Conservation (phyloP, 2,888 invertebrate species). For the Erpobdella octoculata region DNA sequence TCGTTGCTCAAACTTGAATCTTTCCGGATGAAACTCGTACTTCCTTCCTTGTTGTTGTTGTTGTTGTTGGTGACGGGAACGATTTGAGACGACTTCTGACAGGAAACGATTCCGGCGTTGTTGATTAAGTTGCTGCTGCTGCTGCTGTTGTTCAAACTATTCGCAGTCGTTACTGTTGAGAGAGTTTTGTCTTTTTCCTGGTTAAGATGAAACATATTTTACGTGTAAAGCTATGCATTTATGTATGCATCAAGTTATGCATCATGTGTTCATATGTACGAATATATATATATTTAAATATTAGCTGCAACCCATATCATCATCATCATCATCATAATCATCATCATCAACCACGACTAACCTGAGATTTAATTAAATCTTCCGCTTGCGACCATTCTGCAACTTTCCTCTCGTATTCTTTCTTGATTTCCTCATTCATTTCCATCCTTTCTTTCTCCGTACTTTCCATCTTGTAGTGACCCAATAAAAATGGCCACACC, state of each 20-base stretch:
- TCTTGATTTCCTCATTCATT: conserved; percentile 55
- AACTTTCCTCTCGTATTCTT: conserved; percentile 79
- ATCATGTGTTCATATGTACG: neutral
- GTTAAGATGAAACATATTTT: neutral
- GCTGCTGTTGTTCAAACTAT: neutral
- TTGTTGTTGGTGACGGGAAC: too few relatives aligned
- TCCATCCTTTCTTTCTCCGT: conserved; percentile 43
- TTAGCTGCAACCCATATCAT: neutral
- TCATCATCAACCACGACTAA: neutral
- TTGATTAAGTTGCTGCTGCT: conserved; percentile 20
- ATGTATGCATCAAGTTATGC: neutral
- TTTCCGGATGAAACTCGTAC: conserved; percentile 41
- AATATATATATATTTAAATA: neutral
- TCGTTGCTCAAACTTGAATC: conserved; percentile 55
- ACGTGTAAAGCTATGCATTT: neutral
- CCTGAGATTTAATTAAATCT: conserved; percentile 64
- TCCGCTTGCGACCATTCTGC: conserved; percentile 92
- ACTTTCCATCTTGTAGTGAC: conserved; percentile 72
- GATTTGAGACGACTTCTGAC: too few relatives aligned
- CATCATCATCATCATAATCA: neutral
- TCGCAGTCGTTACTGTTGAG: neutral
- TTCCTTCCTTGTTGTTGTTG: too few relatives aligned
- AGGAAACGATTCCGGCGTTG: neutral
- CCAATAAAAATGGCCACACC: conserved; percentile 82
- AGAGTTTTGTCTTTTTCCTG: conserved; percentile 17